Evolutionary conservation across 2,113 vertebrate genomes (phyloP), one percentile per base, ranked within the genome.

Genomic region (Eretmochelys imbricata): DNA sequence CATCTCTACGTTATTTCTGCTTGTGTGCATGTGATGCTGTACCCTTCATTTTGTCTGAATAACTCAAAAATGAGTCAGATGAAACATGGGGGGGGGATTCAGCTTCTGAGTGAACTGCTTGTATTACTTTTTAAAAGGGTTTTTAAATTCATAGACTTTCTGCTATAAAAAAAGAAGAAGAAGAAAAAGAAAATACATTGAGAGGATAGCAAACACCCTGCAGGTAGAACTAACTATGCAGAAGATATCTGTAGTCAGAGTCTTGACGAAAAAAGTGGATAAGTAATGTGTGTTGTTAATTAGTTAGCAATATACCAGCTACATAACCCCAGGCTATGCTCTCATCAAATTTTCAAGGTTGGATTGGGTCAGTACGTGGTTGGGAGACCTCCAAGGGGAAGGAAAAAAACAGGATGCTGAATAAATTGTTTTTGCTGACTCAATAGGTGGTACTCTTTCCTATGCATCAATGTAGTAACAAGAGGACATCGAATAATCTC

Each of bases 281-380:
- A 86, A 94, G 80, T 90, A 86, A 94, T 84, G 81, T 85, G 87
- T 79, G 69, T 53, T 95, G 91, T 89, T 96, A 97, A 97, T 96
- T 96, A 96, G 72, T 75, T 94, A 96, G 93, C 69, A 78, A 42
- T 87, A 62, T 80, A 91, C 19, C 89, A 95, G 65, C 84, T 79
- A 35, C 6, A 72, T 62, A 81, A 84, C 93, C 2, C 0, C 83
- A 42, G 91, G 93, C 95, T 91, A 38, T 27, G 76, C 84, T 96
- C 76, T 93, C 85, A 72, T 91, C 89, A 69, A 42, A 57, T 80
- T 84, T 87, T 83, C 22, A 50, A 83, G 51, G 54, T 87, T 88
- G 57, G n/a, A 3, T 54, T 93, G 93, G 88, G 94, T 84, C 84
- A 91, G 1, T 29, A 87, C 1, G 25, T 84, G 48, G 35, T 13